A percentile compares a stretch with the other conserved stretches of the same genome.
These are phyloP conservation scores for Lepus oiostolus DNA, from an alignment of 2,797 vertebrate genomes.

Conservation along the genomic window DNA sequence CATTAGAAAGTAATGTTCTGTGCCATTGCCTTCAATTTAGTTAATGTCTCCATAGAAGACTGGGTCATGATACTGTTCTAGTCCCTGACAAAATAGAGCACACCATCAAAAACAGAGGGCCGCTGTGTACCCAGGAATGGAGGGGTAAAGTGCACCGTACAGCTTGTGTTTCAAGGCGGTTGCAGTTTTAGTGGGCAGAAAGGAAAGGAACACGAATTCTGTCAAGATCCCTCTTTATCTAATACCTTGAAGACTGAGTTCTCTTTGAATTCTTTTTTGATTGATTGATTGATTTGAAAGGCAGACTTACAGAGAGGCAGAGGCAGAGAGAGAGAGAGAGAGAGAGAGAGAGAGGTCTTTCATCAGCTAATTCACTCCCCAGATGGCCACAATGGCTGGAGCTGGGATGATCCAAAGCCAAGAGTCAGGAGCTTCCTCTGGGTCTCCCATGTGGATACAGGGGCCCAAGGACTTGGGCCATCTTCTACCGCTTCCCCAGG, in stretches of 20 bases:
- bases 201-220: slow-evolving; percentile 61
- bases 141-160: neutral
- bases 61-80: slow-evolving; percentile 58
- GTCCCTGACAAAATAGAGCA: neutral
- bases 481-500: too few species aligned
- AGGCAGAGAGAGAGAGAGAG: too few species aligned
- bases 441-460: too few species aligned
- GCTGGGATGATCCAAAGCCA: too few species aligned
- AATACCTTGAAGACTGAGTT: slow-evolving; percentile 20
- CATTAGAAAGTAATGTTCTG: slow-evolving; percentile 73
- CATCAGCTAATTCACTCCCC: too few species aligned
- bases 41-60: slow-evolving; percentile 67
- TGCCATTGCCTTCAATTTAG: slow-evolving; percentile 75
- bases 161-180: slow-evolving; percentile 42
- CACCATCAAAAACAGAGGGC: neutral
- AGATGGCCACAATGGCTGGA: too few species aligned
- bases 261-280: neutral
- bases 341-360: too few species aligned
- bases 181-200: neutral
- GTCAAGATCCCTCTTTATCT: neutral
- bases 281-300: too few species aligned
- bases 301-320: too few species aligned
- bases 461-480: too few species aligned
- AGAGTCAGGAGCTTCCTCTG: too few species aligned
- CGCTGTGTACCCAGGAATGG: neutral